phyloP scores from a whole-genome alignment of 2,113 vertebrate species.

The Larimichthys polyactis region DNA sequence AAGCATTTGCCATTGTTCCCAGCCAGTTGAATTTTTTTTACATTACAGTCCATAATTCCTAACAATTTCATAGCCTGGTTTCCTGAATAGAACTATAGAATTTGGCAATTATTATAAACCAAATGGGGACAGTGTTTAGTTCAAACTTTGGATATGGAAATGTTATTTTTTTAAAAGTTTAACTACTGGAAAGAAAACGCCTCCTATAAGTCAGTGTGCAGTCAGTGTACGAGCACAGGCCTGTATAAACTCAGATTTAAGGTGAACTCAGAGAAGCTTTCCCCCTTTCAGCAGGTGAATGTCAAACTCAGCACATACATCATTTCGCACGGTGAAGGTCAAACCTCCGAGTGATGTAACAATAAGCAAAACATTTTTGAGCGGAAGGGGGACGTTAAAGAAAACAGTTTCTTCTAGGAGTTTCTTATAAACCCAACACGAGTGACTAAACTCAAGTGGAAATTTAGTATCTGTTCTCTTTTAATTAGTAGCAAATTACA shows the following conservation, averaged over 20 bases:
- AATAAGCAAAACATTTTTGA: too few species aligned
- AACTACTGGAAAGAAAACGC: not conserved
- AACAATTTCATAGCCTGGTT: not conserved
- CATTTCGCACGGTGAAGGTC: too few species aligned
- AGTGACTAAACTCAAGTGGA: not conserved
- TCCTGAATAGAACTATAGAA: not conserved
- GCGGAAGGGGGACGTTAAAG: not conserved
- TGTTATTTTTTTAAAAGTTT: not conserved
- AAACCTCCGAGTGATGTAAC: not conserved
- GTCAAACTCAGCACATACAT: not conserved
- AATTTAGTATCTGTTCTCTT: not conserved
- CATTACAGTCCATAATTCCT: not conserved
- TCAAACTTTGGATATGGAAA: too few species aligned
- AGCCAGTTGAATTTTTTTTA: not conserved
- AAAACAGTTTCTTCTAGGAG: not conserved
- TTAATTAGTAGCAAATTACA: not conserved
- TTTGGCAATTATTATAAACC: not conserved
- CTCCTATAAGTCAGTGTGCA: not conserved
- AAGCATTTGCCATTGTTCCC: not conserved
- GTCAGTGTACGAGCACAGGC: too few species aligned
- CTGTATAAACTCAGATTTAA: not conserved
- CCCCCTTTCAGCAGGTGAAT: not conserved
- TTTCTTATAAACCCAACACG: not conserved
- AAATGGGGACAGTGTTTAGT: not conserved
- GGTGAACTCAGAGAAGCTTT: not conserved